Conservation (phyloP, 2,888 invertebrate species). For the Callyntrura sp. region DNA sequence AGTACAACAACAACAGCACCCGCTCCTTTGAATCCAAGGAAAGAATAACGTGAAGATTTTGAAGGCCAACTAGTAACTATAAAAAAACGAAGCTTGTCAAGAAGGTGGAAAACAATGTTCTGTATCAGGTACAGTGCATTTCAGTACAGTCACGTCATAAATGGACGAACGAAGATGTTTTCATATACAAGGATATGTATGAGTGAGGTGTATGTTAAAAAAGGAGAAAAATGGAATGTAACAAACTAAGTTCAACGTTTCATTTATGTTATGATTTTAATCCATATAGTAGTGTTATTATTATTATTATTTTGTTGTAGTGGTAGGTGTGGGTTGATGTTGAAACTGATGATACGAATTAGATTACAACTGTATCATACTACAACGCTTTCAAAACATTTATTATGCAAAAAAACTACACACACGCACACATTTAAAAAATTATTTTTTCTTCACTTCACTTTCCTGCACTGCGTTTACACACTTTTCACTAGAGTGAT, state of each 20-base stretch:
- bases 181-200: neutral
- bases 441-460: neutral
- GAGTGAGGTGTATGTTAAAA: neutral
- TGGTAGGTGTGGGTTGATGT: constrained; percentile 43
- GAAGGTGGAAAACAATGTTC: neutral
- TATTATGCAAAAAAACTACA: neutral
- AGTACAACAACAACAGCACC: neutral
- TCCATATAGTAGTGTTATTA: constrained; percentile 26
- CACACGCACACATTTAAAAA: neutral
- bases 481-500: constrained; percentile 10
- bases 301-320: neutral
- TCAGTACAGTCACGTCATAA: neutral
- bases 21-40: neutral
- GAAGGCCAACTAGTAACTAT: constrained; percentile 12
- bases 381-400: neutral
- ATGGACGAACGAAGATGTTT: neutral
- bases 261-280: constrained; percentile 67
- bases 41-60: neutral
- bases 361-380: constrained; percentile 12
- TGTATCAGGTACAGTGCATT: neutral
- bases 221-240: constrained; percentile 27
- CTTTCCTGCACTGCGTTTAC: constrained; percentile 20
- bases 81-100: constrained; percentile 13
- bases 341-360: constrained; percentile 30
- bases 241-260: constrained; percentile 70